Conservation (phyloP, 2,797 vertebrate genomes). For the Siniperca obscura region DNA sequence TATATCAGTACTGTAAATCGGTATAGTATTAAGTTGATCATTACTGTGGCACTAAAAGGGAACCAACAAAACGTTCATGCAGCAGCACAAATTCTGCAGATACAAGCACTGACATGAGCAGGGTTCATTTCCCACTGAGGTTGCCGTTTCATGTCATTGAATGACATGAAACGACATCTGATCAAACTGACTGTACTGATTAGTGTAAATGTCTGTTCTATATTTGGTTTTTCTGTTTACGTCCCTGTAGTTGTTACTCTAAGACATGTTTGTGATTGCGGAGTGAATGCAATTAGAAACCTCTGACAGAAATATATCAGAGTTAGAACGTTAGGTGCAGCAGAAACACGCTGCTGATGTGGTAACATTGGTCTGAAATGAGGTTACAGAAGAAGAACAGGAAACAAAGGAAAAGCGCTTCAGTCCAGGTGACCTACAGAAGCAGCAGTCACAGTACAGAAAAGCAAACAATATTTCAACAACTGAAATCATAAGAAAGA, state of each 20-base stretch:
- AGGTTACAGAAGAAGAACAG: slow-evolving; percentile 28
- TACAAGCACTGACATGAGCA: not conserved
- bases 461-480: too few relatives aligned
- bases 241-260: not conserved
- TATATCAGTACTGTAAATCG: not conserved
- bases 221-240: not conserved
- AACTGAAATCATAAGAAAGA: not conserved
- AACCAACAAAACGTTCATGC: not conserved
- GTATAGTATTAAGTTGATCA: not conserved
- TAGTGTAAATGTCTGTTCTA: not conserved
- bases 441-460: accelerated
- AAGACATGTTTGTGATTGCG: not conserved
- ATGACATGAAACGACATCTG: not conserved
- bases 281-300: not conserved
- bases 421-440: not conserved
- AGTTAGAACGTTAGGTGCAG: too few relatives aligned
- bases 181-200: too few relatives aligned
- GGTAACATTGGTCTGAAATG: slow-evolving; percentile 15
- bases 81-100: not conserved
- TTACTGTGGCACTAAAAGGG: not conserved
- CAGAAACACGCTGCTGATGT: slow-evolving; percentile 9
- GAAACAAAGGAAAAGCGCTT: not conserved
- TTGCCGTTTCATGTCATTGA: too few relatives aligned
- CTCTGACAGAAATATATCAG: not conserved
- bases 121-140: not conserved